A percentile compares a stretch with the other conserved stretches of the same genome.
Conservation (phyloP, 2,797 vertebrate species). For the Eptatretus atami region DNA sequence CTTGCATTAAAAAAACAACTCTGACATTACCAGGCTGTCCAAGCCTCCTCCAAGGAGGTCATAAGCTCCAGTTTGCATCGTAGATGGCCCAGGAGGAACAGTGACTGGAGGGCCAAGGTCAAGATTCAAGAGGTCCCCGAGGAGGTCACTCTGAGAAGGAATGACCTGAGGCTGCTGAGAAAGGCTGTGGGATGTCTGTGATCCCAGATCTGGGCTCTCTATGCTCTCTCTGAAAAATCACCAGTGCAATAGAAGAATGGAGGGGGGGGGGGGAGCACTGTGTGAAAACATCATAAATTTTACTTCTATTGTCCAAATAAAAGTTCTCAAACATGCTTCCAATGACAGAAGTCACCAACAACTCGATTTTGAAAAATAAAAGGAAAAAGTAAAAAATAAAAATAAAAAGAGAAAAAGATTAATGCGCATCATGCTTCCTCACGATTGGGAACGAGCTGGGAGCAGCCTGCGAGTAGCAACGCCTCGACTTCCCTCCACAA, state of each 20-base stretch:
- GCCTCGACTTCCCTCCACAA: slow-evolving; percentile 83
- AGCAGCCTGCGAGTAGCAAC: slow-evolving; percentile 62
- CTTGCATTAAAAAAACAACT: too few species aligned
- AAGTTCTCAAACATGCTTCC: neutral
- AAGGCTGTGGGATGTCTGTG: slow-evolving; percentile 18
- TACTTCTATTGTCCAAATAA: too few species aligned
- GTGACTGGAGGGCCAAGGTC: slow-evolving; percentile 74
- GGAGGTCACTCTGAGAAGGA: slow-evolving; percentile 65
- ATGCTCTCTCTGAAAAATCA: slow-evolving; percentile 40
- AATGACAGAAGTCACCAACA: neutral
- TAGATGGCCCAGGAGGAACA: slow-evolving; percentile 44
- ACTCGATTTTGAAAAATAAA: too few species aligned
- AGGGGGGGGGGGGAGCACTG: too few species aligned
- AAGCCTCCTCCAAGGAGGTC: slow-evolving; percentile 78
- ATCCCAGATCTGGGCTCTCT: slow-evolving; percentile 39
- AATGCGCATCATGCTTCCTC: neutral
- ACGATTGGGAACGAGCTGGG: slow-evolving; percentile 7
- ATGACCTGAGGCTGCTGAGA: slow-evolving; percentile 58
- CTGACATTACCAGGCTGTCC: slow-evolving; percentile 57
- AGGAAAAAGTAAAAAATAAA: too few species aligned
- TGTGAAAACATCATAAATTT: too few species aligned
- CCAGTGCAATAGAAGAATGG: too few species aligned
- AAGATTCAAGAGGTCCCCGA: slow-evolving; percentile 78
- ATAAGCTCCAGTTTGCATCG: slow-evolving; percentile 86
- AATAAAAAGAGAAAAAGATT: too few species aligned